Base-by-base conservation (phyloP, 2,888 invertebrate genomes). In the Phortica okadai region DNA sequence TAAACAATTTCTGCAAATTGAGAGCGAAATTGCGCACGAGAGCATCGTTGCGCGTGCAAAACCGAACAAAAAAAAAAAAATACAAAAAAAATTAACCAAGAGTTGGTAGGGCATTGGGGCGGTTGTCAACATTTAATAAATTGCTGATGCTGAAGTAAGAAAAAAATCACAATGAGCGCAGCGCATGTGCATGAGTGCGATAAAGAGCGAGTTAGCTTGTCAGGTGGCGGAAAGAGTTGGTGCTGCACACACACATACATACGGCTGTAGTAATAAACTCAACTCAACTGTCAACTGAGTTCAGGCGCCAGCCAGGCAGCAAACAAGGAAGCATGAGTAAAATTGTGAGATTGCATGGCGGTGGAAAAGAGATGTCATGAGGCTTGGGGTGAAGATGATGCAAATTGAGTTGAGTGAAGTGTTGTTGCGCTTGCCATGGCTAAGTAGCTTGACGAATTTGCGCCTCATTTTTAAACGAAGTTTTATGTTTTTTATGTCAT, bases 1-100 rank as follows among this genome's bases (percentile, higher is more conserved):
- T 90, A 88, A 89, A 85, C 84, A 84, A 86, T 86, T 83, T 85
- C 82, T 81, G 81, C 78, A 82, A 83, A 79, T 79, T 79, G 79
- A 81, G 82, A 78, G 78, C 74, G 74, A 77, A 78, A 75, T 79
- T 76, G 77, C 75, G 75, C 58, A 74, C 59, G 78, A 78, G 75
- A 75, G 79, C 56, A 69, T 58, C 66, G 59, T 44, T 75, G 69
- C 58, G 74, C 58, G 54, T 56, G 73, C 73, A 25, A 62, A 69
- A 58, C 72, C 25, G 73, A 16, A 59, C 33, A 72, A 21, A 64
- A 4, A 11, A 64, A 70, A 14, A 66, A 10, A 11, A 41, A 66
- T 0, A 64, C 1, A 14, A 62, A 62, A n/a, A 62, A 16, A 3
- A 62, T 21, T 25, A 62, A 62, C 62, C 33, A 14, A 5, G 50